Evolutionary conservation across 2,113 vertebrate genomes (phyloP), one percentile per base, ranked within the genome.

Genomic region (Tragelaphus scriptus): DNA sequence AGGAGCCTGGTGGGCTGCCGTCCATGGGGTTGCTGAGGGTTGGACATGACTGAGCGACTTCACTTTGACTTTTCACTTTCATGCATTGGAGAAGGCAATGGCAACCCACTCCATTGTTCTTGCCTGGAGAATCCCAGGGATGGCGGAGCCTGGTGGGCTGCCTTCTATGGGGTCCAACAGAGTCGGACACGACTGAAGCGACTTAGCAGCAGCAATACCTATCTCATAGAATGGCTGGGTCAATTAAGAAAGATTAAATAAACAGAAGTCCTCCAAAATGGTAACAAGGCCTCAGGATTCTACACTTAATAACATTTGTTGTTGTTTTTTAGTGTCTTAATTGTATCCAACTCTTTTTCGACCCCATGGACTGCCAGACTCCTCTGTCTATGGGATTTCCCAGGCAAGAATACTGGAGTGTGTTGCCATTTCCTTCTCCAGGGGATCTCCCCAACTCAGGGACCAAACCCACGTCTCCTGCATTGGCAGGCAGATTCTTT

Each of bases 151-250:
- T 63, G 59, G 13, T 63, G 13, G 59, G 28, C 28, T 63, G 28
- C 59, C 0, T 6, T 63, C 26, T 30, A 1, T 30, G 13, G 28
- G 59, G 28, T 30, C 2, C 0, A 28, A 30, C 3, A 63, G 59
- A 15, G 59, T 63, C 1, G 1, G 59, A 63, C 28, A 63, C 28
- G 0, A 63, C 28, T 63, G 13, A 30, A 30, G 28, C 6, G 2
- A 63, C 61, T 63, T 15, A 30, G 61, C 61, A 63, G 61, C 61
- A 63, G 61, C 11, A 63, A 63, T 63, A 30, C 14, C 13, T 36
- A 26, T 58, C 40, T 68, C 40, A 65, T 12, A 56, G 17, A 40
- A 93, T 40, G 55, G 1, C 21, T 36, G 71, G 5, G 12, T 40
- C 65, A 90, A 55, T 68, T 26, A 95, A 82, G 44, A 59, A 26